A percentile compares a stretch with the other conserved stretches of the same genome.
phyloP scores from a whole-genome alignment of 2,888 invertebrate species.

The Pimpla rufipes region DNA sequence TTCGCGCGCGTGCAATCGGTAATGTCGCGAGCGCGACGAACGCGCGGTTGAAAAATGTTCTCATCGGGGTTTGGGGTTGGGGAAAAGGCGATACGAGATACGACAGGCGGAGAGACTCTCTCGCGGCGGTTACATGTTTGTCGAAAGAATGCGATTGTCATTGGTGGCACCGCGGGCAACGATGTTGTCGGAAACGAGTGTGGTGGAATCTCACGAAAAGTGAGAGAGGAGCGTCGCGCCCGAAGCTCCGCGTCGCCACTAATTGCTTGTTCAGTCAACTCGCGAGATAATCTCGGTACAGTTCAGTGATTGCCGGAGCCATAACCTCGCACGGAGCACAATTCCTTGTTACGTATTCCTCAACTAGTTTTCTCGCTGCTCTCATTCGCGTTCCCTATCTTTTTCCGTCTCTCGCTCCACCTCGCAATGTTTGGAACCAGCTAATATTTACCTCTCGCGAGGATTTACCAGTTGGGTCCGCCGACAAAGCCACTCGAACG shows the following conservation, averaged over 20 bases:
- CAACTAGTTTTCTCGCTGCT: not conserved
- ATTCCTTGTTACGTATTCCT: not conserved
- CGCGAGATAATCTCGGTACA: constrained; percentile 23
- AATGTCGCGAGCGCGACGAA: too few species aligned
- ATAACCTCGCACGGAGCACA: constrained; percentile 17
- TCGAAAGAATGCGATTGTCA: constrained; percentile 1
- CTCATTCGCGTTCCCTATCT: not conserved
- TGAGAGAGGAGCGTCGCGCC: not conserved
- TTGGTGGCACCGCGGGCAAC: not conserved
- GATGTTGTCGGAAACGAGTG: not conserved
- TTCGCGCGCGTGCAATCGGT: too few species aligned
- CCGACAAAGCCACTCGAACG: constrained; percentile 73
- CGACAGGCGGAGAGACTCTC: too few species aligned
- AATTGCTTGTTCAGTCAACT: constrained; percentile 22
- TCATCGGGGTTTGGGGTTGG: too few species aligned
- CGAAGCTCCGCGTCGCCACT: not conserved
- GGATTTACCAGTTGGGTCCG: constrained; percentile 65
- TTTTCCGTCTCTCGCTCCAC: not conserved
- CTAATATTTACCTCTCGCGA: constrained; percentile 70
- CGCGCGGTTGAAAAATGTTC: too few species aligned
- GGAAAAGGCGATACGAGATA: too few species aligned
- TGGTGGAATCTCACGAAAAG: constrained; percentile 20
- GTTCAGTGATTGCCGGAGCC: not conserved
- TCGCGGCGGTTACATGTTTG: too few species aligned
- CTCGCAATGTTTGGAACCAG: constrained; percentile 34